Percentiles rank a stretch among this genome's conserved stretches.
phyloP scores from a whole-genome alignment of 2,113 vertebrate genomes.

The Ahaetulla prasina region DNA sequence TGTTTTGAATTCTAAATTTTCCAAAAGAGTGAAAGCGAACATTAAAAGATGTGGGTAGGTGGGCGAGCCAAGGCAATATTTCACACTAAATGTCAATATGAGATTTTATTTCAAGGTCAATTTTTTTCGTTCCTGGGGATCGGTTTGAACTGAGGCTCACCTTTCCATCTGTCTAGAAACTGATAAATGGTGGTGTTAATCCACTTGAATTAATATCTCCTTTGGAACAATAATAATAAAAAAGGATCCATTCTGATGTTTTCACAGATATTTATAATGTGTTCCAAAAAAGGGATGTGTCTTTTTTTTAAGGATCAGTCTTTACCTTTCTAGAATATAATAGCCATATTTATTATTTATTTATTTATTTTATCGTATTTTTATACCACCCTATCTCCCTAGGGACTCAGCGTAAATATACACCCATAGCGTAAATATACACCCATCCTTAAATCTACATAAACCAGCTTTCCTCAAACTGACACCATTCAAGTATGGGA shows the following conservation, averaged over 20 bases:
- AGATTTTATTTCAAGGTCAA: not conserved
- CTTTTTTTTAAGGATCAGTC: not conserved
- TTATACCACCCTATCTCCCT: no score
- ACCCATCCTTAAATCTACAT: not conserved
- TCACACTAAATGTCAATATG: not conserved
- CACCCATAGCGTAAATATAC: no score
- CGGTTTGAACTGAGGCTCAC: not conserved
- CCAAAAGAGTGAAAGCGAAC: not conserved
- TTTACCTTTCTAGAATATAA: not conserved
- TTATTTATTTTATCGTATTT: no score
- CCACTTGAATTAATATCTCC: not conserved
- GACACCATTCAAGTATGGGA: not conserved
- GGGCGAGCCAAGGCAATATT: not conserved
- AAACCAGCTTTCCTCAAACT: not conserved
- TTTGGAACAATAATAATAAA: not conserved
- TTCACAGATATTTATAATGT: not conserved
- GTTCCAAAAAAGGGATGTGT: not conserved
- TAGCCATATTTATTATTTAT: no score
- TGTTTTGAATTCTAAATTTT: conserved; percentile 17
- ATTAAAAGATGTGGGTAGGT: not conserved
- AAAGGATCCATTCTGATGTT: not conserved
- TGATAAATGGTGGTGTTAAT: not conserved
- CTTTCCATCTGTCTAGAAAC: not conserved
- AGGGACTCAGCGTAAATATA: no score
- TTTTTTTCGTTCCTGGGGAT: no score